phyloP scores from a whole-genome alignment of 2,113 vertebrate species.

The Cheirogaleus medius region DNA sequence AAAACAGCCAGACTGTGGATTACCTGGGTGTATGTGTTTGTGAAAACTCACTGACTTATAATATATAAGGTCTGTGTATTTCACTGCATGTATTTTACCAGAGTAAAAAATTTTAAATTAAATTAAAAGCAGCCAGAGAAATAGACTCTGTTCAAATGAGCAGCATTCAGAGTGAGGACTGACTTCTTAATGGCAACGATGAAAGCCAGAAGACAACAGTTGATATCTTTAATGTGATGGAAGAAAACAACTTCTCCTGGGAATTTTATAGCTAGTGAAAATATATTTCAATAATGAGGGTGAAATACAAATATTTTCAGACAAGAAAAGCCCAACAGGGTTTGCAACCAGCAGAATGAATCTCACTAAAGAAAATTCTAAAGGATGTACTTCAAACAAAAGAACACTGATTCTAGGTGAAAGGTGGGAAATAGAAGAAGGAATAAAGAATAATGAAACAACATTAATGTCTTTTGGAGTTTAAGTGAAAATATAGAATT shows the following conservation, averaged over 20 bases:
- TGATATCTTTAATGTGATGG: background rate
- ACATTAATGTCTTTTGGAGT: background rate
- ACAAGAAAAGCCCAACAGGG: background rate
- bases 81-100: background rate
- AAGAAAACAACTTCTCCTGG: background rate
- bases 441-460: background rate
- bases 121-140: conserved; percentile 28
- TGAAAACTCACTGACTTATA: background rate
- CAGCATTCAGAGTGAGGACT: background rate
- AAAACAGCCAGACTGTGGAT: background rate
- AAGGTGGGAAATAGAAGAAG: background rate
- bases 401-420: background rate
- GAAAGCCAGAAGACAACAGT: background rate
- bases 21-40: background rate
- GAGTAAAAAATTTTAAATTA: background rate
- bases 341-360: background rate
- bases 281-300: background rate
- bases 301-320: background rate
- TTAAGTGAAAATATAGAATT: background rate
- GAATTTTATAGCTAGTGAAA: background rate
- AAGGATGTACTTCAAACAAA: background rate
- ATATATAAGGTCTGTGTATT: background rate
- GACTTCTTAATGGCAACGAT: background rate
- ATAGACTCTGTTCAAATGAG: background rate
- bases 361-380: background rate